Base-by-base conservation (phyloP, 2,113 vertebrate species). In the Poeciliopsis retropinna region DNA sequence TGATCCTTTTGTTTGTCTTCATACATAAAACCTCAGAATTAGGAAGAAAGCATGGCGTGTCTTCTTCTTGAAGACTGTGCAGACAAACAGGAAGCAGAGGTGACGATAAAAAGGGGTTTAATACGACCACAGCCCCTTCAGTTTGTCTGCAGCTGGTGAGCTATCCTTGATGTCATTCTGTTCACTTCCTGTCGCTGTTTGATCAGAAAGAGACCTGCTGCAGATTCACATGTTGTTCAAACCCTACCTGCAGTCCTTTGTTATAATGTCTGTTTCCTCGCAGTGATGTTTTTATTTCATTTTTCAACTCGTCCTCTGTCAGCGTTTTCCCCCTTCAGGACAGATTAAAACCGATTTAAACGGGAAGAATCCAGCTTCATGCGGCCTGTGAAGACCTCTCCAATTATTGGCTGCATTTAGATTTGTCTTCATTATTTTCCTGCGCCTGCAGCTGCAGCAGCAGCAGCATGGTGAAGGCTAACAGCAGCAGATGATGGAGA, bases 401-500 rank as follows among this genome's bases (percentile, higher is more conserved):
- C 28, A 54, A 28, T 69, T 32, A 63, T 57, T 31, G 14, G 63
- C 15, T 31, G 71, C 19, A 25, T 47, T 72, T 39, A 51, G 62
- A 32, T 47, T 2, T 32, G 64, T 67, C 28, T 63, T 67, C 67
- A 72, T 67, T 67, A 47, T 62, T 72, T 29, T 27, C 15, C 51
- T 31, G 51, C 12, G 54, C 54, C 70, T 57, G 75, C 74, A 73
- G 71, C 34, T 57, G 25, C 51, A 27, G 51, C 31, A 39, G 64
- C 32, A 19, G 63, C 31, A 60, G 68, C 7, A 17, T 0, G 27
- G n/a, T 0, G 70, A 57, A 34, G 73, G 29, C 57, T 67, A 63
- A 73, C 39, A 37, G 30, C 13, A 17, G 14, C 39, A 34, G 75
- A 60, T 64, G 67, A 66, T 41, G 66, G 73, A 75, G 82, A 75